Evolutionary conservation across 2,113 vertebrate genomes (phyloP), one percentile per base, ranked within the genome.

Genomic region (Pachyramphus minor): DNA sequence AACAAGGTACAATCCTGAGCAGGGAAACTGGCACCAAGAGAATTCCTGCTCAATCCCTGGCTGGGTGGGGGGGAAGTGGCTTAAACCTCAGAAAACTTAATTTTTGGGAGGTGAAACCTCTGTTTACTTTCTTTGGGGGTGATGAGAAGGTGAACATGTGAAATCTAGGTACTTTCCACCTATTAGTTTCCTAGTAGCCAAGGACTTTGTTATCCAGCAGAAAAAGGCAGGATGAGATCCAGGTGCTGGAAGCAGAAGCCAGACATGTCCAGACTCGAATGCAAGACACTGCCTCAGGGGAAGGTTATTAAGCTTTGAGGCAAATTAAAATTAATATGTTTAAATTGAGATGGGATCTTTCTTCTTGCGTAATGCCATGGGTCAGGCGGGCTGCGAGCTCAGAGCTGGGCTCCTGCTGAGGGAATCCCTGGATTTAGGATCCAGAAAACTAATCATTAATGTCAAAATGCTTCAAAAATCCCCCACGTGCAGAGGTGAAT

Each of bases 1-100:
- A 99, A 98, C 96, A 99, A 99, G 98, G 99, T 99, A 96, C 0
- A 3, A 74, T 35, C 18, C 55, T 16, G 33, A 23, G 42, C 5
- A 4, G 50, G 22, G 9, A 8, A 71, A n/a, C 14, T 5, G 5
- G 31, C 42, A 21, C 35, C 3, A 1, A 4, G 49, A 23, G 24
- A 60, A 52, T 37, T 76, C 35, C 87, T 80, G 11, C 68, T 58
- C 1, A 0, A 3, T 23, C 23, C 64, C 27, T 5, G 3, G 39
- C 44, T 49, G 24, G 12, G 23, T 7, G 31, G 27, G 5, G 1
- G 27, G 14, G 30, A 35, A 45, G 37, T 17, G 27, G 55, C 42
- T 77, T n/a, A 21, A 56, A 19, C 15, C 25, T 91, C 19, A 6
- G 56, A 31, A 56, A 59, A 47, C 23, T 4, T 14, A 10, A 8